Base-by-base conservation (phyloP, 1,140 invertebrate species). In the Zaprionus davidi region DNA sequence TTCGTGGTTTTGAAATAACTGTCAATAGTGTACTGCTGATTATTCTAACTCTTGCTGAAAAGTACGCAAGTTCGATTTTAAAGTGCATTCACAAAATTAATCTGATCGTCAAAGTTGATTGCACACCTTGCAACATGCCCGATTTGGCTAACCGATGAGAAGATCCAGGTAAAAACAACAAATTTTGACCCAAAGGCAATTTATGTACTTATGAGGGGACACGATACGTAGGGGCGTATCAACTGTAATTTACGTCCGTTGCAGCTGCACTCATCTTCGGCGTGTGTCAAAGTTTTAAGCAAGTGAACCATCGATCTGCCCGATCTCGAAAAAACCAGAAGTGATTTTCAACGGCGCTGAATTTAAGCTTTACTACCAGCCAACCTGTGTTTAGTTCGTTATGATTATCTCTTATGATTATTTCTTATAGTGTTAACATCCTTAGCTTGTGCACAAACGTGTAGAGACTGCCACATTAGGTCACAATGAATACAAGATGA, bases 321-420 rank as follows among this genome's bases (percentile, higher is more conserved):
- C 36, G 41, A 72, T 69, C 44, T 38, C n/a, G 28, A 73, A 82
- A 87, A 87, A 87, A 87, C 28, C 79, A 87, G 83, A 88, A 86
- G 83, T 87, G 83, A 86, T 86, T 86, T 86, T 80, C 38, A 56
- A 77, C 44, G 55, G 59, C 67, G 77, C 68, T 77, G 67, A 78
- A 71, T 69, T 86, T 68, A 53, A 64, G 24, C 28, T 70, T 41
- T 6, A 34, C 15, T 76, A 56, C 20, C 56, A 38, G 26, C 17
- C 13, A 87, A 82, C 76, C 68, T 80, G 73, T 87, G 67, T 78
- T 87, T 79, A 82, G 65, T 72, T 68, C 70, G 57, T 71, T 80
- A 65, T 74, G 81, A 83, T 88, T 78, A 87, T 83, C 74, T 79
- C 49, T 55, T n/a, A n/a, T n/a, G n/a, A n/a, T n/a, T n/a, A n/a